A percentile compares a stretch with the other conserved stretches of the same genome.
Evolutionary conservation across 2,797 vertebrate species (phyloP).

Genomic region (Chromobotia macracanthus): DNA sequence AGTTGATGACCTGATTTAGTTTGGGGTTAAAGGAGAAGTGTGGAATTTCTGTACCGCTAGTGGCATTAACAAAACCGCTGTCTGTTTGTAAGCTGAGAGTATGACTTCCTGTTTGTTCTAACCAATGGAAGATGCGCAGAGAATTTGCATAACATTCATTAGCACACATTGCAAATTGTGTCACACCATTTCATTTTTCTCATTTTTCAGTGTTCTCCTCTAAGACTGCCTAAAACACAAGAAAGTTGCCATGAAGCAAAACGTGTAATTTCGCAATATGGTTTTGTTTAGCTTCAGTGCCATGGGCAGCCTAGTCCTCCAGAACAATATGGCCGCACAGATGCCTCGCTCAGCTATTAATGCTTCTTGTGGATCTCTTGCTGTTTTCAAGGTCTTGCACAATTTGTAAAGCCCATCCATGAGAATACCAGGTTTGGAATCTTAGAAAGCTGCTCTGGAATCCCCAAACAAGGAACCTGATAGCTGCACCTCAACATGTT

Average conservation of each 20-base stretch:
- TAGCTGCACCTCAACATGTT: conserved; percentile 20
- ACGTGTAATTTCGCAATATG: background rate
- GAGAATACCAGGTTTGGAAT: background rate
- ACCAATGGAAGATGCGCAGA: background rate
- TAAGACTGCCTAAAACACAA: background rate
- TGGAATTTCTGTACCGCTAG: too few relatives aligned
- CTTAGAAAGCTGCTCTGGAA: conserved; percentile 9
- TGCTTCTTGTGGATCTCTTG: conserved; percentile 7
- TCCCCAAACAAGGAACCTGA: conserved; percentile 5
- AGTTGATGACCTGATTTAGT: too few relatives aligned
- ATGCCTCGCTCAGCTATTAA: conserved; percentile 26
- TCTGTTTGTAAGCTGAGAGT: too few relatives aligned
- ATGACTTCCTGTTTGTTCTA: background rate
- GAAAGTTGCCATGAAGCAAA: background rate
- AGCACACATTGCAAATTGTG: too few relatives aligned
- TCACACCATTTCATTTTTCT: too few relatives aligned
- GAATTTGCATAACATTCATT: too few relatives aligned
- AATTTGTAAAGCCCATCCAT: conserved; percentile 27
- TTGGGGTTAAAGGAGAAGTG: too few relatives aligned
- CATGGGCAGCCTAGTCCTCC: background rate
- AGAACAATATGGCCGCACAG: conserved; percentile 37
- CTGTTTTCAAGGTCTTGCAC: conserved; percentile 27
- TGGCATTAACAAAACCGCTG: too few relatives aligned
- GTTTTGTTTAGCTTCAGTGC: background rate
- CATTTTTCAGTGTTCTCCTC: too few relatives aligned